Evolutionary conservation across 2,797 vertebrate species (phyloP).

Genomic region (Acipenser ruthenus): DNA sequence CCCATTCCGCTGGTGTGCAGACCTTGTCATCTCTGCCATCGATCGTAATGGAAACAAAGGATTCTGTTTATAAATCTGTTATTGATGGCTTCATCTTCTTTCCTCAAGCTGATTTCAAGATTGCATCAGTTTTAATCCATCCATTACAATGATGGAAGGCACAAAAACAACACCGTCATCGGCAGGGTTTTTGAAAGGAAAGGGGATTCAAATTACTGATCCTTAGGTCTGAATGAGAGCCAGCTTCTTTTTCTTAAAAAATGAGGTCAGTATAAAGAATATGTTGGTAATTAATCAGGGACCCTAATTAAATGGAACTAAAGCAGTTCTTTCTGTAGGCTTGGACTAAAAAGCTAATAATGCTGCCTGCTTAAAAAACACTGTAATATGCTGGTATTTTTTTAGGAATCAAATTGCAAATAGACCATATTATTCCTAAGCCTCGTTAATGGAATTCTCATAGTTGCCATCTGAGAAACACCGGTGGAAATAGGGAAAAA

Average conservation of each 20-base stretch:
- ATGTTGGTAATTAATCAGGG: too few species aligned
- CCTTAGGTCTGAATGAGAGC: neutral
- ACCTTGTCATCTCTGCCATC: conserved; percentile 29
- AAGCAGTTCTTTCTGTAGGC: too few species aligned
- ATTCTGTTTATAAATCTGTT: conserved; percentile 35
- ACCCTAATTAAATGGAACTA: too few species aligned
- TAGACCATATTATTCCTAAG: conserved; percentile 39
- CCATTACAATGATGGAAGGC: conserved; percentile 21
- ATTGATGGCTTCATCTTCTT: conserved; percentile 34
- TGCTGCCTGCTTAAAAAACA: too few species aligned
- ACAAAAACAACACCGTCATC: neutral
- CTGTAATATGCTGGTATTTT: too few species aligned
- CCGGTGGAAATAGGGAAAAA: neutral
- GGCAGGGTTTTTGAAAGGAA: neutral
- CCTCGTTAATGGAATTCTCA: conserved; percentile 49
- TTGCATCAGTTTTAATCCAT: conserved; percentile 34
- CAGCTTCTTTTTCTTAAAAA: neutral
- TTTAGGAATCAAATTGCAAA: too few species aligned
- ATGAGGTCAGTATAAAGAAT: too few species aligned
- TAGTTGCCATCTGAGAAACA: conserved; percentile 44
- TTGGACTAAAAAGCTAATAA: too few species aligned
- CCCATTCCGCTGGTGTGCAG: conserved; percentile 17
- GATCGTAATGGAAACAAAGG: conserved; percentile 29
- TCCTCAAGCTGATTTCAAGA: conserved; percentile 29
- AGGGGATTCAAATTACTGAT: neutral